These are phyloP conservation scores for Trichopria drosophilae DNA, from an alignment of 2,888 invertebrate species.

Conservation along the genomic window DNA sequence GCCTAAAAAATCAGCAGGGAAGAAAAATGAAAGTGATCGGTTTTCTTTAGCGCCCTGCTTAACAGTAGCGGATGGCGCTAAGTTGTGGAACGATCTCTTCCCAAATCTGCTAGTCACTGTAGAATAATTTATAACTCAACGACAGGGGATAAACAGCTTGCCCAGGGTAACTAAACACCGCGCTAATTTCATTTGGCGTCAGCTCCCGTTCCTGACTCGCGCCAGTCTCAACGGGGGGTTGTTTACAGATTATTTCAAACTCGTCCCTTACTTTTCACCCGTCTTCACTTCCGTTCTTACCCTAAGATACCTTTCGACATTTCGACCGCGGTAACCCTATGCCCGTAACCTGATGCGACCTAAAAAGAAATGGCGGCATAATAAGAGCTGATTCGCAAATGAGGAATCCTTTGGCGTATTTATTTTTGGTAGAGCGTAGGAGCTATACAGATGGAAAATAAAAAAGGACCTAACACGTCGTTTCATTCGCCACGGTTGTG, in stretches of 20 bases:
- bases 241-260: slow-evolving; percentile 43
- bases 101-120: slow-evolving; percentile 51
- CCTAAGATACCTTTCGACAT: slow-evolving; percentile 18
- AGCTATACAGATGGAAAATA: slow-evolving; percentile 33
- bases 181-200: slow-evolving; percentile 57
- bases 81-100: no score
- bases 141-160: slow-evolving; percentile 49
- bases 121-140: slow-evolving; percentile 55
- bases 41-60: no score
- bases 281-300: slow-evolving; percentile 12
- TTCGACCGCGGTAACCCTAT: background rate
- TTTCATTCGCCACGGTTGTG: slow-evolving; percentile 45
- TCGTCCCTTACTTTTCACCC: slow-evolving; percentile 14
- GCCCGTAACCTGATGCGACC: slow-evolving; percentile 6
- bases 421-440: slow-evolving; percentile 38
- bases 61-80: no score
- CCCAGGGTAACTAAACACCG: slow-evolving; percentile 54
- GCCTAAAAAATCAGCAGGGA: no score
- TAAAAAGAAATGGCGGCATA: no score
- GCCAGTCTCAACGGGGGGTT: slow-evolving; percentile 44
- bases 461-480: slow-evolving; percentile 27
- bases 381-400: no score
- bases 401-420: slow-evolving; percentile 11
- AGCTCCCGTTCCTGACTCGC: slow-evolving; percentile 39
- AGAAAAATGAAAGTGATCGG: no score